Percentiles rank a stretch among this genome's conserved stretches.
Evolutionary conservation across 2,797 vertebrate genomes (phyloP).

Genomic region (Syngnathus rostellatus): DNA sequence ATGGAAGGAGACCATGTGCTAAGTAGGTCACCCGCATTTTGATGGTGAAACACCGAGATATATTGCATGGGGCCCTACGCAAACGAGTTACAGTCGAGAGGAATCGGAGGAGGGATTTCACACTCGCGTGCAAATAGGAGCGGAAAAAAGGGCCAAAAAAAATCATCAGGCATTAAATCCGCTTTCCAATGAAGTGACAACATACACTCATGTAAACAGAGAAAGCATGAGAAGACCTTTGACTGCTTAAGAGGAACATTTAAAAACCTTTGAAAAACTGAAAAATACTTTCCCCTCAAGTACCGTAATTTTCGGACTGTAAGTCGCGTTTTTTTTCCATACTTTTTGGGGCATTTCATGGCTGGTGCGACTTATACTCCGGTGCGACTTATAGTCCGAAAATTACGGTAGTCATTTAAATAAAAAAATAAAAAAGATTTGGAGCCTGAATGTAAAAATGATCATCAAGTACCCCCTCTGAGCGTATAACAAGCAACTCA

Average conservation of each 20-base stretch:
- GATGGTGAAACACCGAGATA: slow-evolving; percentile 17
- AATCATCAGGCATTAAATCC: not conserved
- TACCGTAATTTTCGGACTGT: too few species aligned
- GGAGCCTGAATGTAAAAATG: too few species aligned
- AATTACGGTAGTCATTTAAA: too few species aligned
- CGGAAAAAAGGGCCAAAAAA: not conserved
- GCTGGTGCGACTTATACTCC: too few species aligned
- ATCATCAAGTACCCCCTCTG: too few species aligned
- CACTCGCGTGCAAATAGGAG: slow-evolving; percentile 9
- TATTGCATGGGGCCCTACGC: not conserved
- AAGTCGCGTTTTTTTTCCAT: too few species aligned
- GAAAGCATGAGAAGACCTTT: not conserved
- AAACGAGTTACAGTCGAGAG: slow-evolving; percentile 15
- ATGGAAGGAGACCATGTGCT: slow-evolving; percentile 19
- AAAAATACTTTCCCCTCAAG: too few species aligned
- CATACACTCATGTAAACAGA: not conserved
- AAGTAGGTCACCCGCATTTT: slow-evolving; percentile 42
- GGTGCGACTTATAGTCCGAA: too few species aligned
- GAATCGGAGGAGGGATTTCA: slow-evolving; percentile 16
- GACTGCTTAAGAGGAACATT: not conserved
- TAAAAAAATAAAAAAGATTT: too few species aligned
- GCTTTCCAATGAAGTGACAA: not conserved
- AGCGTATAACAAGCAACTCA: too few species aligned
- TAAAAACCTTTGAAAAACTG: not conserved
- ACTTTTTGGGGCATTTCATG: too few species aligned